phyloP scores from a whole-genome alignment of 2,888 invertebrate genomes.

The Thera obeliscata region DNA sequence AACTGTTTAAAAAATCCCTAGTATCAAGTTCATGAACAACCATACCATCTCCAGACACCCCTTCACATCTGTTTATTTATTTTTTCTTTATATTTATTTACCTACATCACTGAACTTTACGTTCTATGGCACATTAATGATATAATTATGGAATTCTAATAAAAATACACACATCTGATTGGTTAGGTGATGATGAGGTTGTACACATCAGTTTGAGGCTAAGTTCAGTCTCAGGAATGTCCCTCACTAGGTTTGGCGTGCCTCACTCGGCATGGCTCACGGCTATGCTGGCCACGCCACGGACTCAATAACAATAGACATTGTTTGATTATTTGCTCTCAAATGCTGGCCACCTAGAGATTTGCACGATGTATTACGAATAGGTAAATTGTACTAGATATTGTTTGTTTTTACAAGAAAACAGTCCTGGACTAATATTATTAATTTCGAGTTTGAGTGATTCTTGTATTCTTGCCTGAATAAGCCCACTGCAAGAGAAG shows the following conservation, averaged over 20 bases:
- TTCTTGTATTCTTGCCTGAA: too few species aligned
- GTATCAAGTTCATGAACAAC: too few species aligned
- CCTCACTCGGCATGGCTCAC: constrained; percentile 57
- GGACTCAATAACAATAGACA: constrained; percentile 61
- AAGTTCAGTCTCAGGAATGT: constrained; percentile 9
- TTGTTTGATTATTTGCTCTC: constrained; percentile 60
- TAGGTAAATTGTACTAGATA: neutral
- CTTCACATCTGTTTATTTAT: too few species aligned
- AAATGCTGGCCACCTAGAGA: constrained; percentile 37
- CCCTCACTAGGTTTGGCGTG: constrained; percentile 31
- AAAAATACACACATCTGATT: neutral
- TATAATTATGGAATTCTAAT: too few species aligned
- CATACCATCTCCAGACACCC: too few species aligned
- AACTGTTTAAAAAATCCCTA: too few species aligned
- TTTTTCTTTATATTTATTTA: too few species aligned
- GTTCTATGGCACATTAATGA: too few species aligned
- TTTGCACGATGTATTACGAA: constrained; percentile 32
- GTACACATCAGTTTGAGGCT: neutral
- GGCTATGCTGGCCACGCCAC: constrained; percentile 43
- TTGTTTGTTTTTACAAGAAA: neutral
- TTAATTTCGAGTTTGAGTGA: neutral
- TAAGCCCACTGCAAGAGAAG: too few species aligned
- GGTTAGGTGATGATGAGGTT: neutral
- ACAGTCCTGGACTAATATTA: neutral
- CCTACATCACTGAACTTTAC: too few species aligned